phyloP scores from a whole-genome alignment of 2,888 invertebrate species.

The Harpalus rufipes region DNA sequence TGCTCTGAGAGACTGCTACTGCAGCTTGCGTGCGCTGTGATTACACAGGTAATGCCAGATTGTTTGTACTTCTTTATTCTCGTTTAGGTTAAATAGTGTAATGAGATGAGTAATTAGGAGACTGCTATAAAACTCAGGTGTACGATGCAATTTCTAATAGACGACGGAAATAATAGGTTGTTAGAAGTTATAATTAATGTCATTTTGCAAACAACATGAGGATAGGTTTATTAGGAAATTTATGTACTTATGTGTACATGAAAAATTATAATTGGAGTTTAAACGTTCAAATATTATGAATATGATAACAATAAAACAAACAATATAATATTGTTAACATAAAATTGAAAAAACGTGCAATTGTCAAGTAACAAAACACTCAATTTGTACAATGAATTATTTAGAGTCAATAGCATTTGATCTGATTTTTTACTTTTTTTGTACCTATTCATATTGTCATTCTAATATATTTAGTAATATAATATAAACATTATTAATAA shows the following conservation, averaged over 20 bases:
- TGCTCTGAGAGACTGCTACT: not conserved
- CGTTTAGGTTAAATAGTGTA: conserved; percentile 18
- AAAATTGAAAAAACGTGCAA: not conserved
- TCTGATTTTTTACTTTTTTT: not conserved
- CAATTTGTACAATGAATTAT: not conserved
- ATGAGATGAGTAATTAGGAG: conserved; percentile 28
- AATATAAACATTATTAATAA: not conserved
- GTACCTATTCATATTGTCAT: not conserved
- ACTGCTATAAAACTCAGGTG: not conserved
- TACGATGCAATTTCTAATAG: not conserved
- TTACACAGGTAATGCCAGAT: conserved; percentile 55
- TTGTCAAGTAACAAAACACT: not conserved
- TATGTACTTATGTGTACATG: not conserved
- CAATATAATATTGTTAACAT: not conserved
- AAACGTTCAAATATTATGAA: too few species aligned
- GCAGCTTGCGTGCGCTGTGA: conserved; percentile 32
- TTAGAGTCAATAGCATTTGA: not conserved
- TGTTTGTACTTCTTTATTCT: conserved; percentile 45
- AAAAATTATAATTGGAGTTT: too few species aligned
- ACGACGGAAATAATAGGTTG: not conserved
- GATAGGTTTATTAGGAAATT: not conserved
- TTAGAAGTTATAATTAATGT: not conserved
- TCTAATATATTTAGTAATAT: not conserved
- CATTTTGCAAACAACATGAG: not conserved
- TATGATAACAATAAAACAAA: too few species aligned